Evolutionary conservation across 2,888 invertebrate genomes (phyloP).

Genomic region (Phymatocera aterrima): DNA sequence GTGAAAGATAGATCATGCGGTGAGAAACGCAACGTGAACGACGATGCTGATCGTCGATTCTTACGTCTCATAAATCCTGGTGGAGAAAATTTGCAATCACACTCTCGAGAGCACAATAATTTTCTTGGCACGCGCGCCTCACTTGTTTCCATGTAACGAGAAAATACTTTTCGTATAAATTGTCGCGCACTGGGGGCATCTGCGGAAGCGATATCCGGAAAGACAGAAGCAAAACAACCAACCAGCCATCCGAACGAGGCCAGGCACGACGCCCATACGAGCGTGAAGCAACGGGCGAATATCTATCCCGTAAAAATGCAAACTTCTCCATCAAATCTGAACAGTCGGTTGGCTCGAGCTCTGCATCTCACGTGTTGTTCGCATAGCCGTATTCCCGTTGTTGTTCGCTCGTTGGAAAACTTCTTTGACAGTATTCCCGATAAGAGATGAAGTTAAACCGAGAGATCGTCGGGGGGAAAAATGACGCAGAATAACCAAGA

Average conservation of each 20-base stretch:
- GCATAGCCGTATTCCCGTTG: slow-evolving; percentile 1
- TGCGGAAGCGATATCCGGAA: slow-evolving; percentile 52
- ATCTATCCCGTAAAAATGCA: slow-evolving; percentile 67
- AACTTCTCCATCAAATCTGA: slow-evolving; percentile 59
- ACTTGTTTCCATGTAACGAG: slow-evolving; percentile 52
- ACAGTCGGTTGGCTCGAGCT: slow-evolving; percentile 46
- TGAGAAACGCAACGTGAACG: slow-evolving; percentile 22
- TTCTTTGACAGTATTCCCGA: slow-evolving; percentile 31
- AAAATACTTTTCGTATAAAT: slow-evolving; percentile 69
- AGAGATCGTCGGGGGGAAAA: neutral
- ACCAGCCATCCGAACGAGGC: neutral
- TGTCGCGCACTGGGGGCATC: slow-evolving; percentile 57
- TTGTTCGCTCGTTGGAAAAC: slow-evolving; percentile 36
- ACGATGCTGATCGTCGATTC: slow-evolving; percentile 25
- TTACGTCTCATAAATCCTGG: slow-evolving; percentile 34
- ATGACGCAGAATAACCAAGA: neutral
- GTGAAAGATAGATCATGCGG: slow-evolving; percentile 18
- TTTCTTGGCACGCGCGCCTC: slow-evolving; percentile 56
- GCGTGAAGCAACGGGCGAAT: slow-evolving; percentile 29
- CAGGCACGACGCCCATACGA: neutral
- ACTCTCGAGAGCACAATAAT: slow-evolving; percentile 49
- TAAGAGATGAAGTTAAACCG: slow-evolving; percentile 23
- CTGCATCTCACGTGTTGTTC: slow-evolving; percentile 38
- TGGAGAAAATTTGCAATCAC: slow-evolving; percentile 42
- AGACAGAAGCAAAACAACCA: slow-evolving; percentile 56